A percentile compares a stretch with the other conserved stretches of the same genome.
Conservation (phyloP, 1,140 invertebrate species). For the Drosophila tsacasi region DNA sequence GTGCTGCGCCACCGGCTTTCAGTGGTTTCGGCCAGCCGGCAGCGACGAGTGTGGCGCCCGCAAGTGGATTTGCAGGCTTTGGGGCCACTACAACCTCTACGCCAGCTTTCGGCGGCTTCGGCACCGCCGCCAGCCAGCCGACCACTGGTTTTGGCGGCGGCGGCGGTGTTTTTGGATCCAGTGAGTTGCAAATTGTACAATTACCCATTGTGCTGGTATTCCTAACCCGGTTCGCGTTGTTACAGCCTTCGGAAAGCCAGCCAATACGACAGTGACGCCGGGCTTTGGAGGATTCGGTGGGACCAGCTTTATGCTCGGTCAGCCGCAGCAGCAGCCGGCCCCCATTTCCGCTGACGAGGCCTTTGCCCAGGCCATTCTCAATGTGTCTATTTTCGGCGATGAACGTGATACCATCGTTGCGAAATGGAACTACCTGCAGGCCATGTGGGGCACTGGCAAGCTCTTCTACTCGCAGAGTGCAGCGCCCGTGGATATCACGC, state of each 20-base stretch:
- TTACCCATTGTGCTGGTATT: constrained; percentile 1
- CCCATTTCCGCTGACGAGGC: constrained; percentile 89
- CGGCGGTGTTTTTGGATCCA: constrained; percentile 77
- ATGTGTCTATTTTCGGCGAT: constrained; percentile 95
- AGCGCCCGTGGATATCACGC: constrained; percentile 91
- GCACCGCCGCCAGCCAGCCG: constrained; percentile 45
- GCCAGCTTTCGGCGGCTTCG: constrained; percentile 86
- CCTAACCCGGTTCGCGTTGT: constrained; percentile 20
- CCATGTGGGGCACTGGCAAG: constrained; percentile 94
- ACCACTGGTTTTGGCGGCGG: constrained; percentile 85
- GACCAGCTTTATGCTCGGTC: constrained; percentile 84
- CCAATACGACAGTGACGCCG: constrained; percentile 76
- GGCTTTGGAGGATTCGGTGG: constrained; percentile 86
- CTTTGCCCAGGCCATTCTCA: constrained; percentile 91
- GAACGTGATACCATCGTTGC: constrained; percentile 96
- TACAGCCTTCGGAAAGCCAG: constrained; percentile 76
- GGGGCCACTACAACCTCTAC: constrained; percentile 85
- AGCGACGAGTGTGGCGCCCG: constrained; percentile 44
- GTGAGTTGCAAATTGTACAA: constrained; percentile 39
- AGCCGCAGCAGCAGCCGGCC: constrained; percentile 87
- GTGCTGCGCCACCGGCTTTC: constrained; percentile 79
- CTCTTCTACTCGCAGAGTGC: constrained; percentile 91
- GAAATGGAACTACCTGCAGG: constrained; percentile 97
- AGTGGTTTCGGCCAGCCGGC: constrained; percentile 76
- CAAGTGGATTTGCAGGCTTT: constrained; percentile 87